These are phyloP conservation scores for Acrobasis suavella DNA, from an alignment of 2,888 invertebrate genomes.

Conservation along the genomic window DNA sequence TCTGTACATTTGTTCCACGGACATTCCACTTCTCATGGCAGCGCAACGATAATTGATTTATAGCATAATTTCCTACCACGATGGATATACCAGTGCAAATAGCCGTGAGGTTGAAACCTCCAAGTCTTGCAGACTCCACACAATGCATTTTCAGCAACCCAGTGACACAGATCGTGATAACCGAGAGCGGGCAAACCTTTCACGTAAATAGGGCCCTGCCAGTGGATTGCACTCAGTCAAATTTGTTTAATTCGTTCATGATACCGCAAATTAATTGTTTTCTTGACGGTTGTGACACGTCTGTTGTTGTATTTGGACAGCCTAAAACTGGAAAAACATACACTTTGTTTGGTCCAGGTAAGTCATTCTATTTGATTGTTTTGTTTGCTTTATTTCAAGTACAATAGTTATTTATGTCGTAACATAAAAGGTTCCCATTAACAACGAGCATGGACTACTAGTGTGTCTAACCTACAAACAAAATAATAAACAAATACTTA, in stretches of 20 bases:
- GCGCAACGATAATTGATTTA: neutral
- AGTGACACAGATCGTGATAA: constrained; percentile 81
- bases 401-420: no score
- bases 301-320: constrained; percentile 87
- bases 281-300: constrained; percentile 89
- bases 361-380: constrained; percentile 34
- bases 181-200: constrained; percentile 83
- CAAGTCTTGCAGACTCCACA: constrained; percentile 78
- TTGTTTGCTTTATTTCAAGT: no score
- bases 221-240: constrained; percentile 83
- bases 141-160: constrained; percentile 83
- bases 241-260: constrained; percentile 85
- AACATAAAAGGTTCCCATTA: no score
- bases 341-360: constrained; percentile 87
- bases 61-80: constrained; percentile 18
- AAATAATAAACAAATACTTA: no score
- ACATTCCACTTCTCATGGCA: neutral
- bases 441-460: no score
- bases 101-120: constrained; percentile 85
- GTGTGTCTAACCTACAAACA: no score
- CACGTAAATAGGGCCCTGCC: constrained; percentile 80
- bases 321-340: constrained; percentile 87
- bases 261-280: constrained; percentile 86
- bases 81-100: constrained; percentile 90
- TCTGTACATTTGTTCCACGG: neutral